Conservation (phyloP, 2,888 invertebrate genomes). For the Lasioglossum leucozonium region DNA sequence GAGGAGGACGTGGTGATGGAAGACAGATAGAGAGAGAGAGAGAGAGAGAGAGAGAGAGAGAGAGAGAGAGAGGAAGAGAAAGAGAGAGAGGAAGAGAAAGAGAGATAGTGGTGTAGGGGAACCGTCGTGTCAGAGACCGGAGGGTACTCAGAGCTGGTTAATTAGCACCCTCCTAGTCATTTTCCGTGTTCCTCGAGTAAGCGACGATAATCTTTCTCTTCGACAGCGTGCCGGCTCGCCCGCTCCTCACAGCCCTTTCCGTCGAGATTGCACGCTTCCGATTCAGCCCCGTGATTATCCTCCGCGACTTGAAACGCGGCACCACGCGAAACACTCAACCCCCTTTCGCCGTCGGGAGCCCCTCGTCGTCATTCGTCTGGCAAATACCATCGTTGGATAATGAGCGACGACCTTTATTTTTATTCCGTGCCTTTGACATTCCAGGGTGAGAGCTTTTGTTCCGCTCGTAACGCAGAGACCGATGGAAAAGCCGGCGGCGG, state of each 20-base stretch:
- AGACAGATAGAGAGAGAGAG: background rate
- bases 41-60: background rate
- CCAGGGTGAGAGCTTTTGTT: constrained; percentile 9
- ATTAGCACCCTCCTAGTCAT: constrained; percentile 76
- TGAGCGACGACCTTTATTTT: constrained; percentile 38
- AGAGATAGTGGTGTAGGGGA: background rate
- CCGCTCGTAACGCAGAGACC: background rate
- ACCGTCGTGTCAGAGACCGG: constrained; percentile 73
- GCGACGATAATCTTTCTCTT: constrained; percentile 67
- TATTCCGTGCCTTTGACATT: constrained; percentile 28
- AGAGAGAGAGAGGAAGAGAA: background rate
- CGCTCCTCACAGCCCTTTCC: background rate
- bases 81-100: background rate
- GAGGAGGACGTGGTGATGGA: too few relatives aligned
- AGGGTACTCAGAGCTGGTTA: constrained; percentile 74
- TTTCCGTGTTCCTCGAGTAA: constrained; percentile 69
- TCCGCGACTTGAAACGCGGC: constrained; percentile 31
- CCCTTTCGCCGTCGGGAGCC: background rate
- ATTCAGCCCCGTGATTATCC: constrained; percentile 38
- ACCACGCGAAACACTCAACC: background rate
- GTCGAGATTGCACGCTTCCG: constrained; percentile 33
- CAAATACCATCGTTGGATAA: constrained; percentile 20
- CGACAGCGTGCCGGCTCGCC: background rate
- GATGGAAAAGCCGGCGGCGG: background rate
- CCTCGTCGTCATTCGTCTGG: background rate